Evolutionary conservation across 1,140 invertebrate genomes (phyloP).

Genomic region (Zaprionus africanus): DNA sequence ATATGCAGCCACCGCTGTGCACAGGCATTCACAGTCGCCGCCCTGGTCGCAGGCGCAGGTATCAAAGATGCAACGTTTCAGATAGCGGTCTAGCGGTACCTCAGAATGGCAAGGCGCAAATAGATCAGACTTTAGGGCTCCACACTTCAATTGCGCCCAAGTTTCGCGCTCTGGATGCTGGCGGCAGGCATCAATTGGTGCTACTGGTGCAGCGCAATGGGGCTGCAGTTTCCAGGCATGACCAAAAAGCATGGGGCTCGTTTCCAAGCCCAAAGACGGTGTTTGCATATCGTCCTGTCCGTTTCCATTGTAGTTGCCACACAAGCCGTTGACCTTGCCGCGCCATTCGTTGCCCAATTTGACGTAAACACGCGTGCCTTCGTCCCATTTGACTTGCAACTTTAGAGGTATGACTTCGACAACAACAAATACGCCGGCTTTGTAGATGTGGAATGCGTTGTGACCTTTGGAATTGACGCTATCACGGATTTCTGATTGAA

Average conservation of each 20-base stretch:
- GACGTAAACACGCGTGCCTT: conserved; percentile 92
- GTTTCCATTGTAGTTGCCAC: conserved; percentile 95
- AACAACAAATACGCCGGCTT: conserved; percentile 90
- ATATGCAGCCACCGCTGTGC: conserved; percentile 94
- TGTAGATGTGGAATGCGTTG: conserved; percentile 77
- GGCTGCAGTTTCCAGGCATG: conserved; percentile 94
- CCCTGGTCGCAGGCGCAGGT: conserved; percentile 95
- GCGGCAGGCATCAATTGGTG: conserved; percentile 88
- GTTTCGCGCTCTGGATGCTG: conserved; percentile 89
- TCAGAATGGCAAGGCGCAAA: conserved; percentile 92
- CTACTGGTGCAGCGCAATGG: conserved; percentile 87
- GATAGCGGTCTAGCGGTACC: conserved; percentile 89
- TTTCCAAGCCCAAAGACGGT: conserved; percentile 91
- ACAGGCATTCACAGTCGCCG: conserved; percentile 95
- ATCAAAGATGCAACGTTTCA: conserved; percentile 91
- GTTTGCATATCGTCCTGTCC: conserved; percentile 93
- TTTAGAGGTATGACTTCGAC: conserved; percentile 91
- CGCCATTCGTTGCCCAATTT: conserved; percentile 91
- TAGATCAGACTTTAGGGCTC: conserved; percentile 88
- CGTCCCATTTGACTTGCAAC: conserved; percentile 94
- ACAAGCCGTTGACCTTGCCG: conserved; percentile 92
- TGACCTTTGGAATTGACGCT: conserved; percentile 67
- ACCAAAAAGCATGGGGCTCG: conserved; percentile 90
- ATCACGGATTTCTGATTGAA: conserved; percentile 62
- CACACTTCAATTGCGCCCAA: conserved; percentile 92